Conservation (phyloP, 2,888 invertebrate species). For the Penaeus monodon region DNA sequence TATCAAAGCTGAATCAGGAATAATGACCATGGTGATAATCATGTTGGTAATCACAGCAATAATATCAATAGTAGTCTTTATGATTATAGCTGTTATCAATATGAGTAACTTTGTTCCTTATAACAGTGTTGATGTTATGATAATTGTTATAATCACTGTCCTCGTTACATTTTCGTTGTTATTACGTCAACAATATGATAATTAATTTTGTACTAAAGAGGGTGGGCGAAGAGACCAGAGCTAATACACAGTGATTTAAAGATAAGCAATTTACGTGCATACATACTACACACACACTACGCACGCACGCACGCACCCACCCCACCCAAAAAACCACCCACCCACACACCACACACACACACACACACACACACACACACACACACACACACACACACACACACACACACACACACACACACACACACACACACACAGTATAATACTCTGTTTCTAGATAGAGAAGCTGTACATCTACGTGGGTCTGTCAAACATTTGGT, state of each 20-base stretch:
- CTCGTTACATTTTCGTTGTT: not conserved
- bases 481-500: no score
- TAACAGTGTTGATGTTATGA: not conserved
- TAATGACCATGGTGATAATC: not conserved
- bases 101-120: not conserved
- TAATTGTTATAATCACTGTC: not conserved
- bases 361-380: no score
- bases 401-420: no score
- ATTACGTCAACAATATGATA: not conserved
- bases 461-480: no score
- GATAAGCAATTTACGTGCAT: not conserved
- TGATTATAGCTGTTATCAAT: not conserved
- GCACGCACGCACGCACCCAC: not conserved
- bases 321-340: no score
- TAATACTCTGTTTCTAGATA: no score
- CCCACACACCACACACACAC: no score
- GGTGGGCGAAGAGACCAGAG: not conserved
- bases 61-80: not conserved
- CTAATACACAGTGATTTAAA: not conserved
- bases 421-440: no score
- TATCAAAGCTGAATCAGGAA: no score
- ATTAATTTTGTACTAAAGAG: not conserved
- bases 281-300: not conserved
- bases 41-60: not conserved
- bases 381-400: no score